Conservation (phyloP, 2,888 invertebrate species). For the Mimumesa dahlbomi region DNA sequence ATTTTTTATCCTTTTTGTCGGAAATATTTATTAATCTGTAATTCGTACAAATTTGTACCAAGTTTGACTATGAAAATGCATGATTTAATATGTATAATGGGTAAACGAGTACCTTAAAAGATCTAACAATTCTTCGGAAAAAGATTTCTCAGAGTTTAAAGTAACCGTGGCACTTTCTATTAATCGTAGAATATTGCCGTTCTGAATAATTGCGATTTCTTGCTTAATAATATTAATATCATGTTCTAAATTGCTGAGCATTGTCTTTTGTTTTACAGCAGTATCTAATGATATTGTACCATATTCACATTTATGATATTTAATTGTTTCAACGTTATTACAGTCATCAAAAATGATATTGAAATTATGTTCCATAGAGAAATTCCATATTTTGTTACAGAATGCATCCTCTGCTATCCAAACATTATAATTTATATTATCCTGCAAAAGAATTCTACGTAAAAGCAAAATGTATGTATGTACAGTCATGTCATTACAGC, state of each 20-base stretch:
- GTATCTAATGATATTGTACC: background rate
- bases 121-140: constrained; percentile 48
- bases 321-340: constrained; percentile 13
- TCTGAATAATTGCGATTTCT: constrained; percentile 24
- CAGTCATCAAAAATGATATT: constrained; percentile 24
- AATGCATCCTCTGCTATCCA: constrained; percentile 54
- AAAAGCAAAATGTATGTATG: too few relatives aligned
- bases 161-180: constrained; percentile 11
- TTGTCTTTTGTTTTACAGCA: background rate
- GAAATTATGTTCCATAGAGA: constrained; percentile 60
- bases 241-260: constrained; percentile 22
- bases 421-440: constrained; percentile 57
- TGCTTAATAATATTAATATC: constrained; percentile 46
- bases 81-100: background rate
- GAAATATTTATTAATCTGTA: constrained; percentile 34
- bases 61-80: background rate
- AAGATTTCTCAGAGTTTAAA: constrained; percentile 26
- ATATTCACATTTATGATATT: constrained; percentile 30
- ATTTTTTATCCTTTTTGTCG: background rate
- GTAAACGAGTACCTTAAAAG: constrained; percentile 53
- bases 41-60: constrained; percentile 13
- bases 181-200: constrained; percentile 18
- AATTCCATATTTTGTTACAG: constrained; percentile 64
- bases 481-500: too few relatives aligned
- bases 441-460: too few relatives aligned